Conservation (phyloP, 2,888 invertebrate genomes). For the Adineta ricciae region DNA sequence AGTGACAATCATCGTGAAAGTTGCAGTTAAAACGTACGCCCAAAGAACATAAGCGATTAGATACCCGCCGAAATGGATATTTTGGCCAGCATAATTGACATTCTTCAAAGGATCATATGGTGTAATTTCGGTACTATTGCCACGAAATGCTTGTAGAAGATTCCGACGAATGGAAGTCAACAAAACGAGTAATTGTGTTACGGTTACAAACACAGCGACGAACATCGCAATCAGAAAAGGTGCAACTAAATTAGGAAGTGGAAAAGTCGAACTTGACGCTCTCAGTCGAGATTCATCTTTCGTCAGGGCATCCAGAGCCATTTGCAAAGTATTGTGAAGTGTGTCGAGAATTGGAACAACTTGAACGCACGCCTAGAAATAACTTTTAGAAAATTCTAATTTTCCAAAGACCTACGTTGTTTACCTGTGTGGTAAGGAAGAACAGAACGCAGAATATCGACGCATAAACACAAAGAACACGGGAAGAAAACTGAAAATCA, state of each 20-base stretch:
- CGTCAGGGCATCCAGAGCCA: too few relatives aligned
- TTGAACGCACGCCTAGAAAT: too few relatives aligned
- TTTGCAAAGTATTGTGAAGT: too few relatives aligned
- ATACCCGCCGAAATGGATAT: background rate
- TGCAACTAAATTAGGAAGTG: background rate
- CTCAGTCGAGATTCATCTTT: too few relatives aligned
- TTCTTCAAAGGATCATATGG: background rate
- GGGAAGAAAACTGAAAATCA: background rate
- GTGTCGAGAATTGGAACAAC: too few relatives aligned
- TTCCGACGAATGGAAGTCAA: background rate
- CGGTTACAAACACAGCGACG: background rate
- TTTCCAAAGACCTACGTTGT: too few relatives aligned
- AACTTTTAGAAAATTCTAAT: too few relatives aligned
- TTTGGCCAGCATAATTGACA: background rate
- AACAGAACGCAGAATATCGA: background rate
- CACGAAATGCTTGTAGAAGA: background rate
- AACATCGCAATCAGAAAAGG: background rate
- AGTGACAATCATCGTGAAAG: background rate
- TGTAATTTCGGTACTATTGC: background rate
- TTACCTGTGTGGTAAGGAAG: background rate
- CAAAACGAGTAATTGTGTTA: background rate
- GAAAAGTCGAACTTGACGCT: background rate
- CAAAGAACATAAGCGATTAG: background rate
- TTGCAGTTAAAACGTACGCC: background rate
- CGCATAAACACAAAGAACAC: background rate